Evolutionary conservation across 64 coral and sea anemone species (phyloP).

Genomic region (Montipora cactus): DNA sequence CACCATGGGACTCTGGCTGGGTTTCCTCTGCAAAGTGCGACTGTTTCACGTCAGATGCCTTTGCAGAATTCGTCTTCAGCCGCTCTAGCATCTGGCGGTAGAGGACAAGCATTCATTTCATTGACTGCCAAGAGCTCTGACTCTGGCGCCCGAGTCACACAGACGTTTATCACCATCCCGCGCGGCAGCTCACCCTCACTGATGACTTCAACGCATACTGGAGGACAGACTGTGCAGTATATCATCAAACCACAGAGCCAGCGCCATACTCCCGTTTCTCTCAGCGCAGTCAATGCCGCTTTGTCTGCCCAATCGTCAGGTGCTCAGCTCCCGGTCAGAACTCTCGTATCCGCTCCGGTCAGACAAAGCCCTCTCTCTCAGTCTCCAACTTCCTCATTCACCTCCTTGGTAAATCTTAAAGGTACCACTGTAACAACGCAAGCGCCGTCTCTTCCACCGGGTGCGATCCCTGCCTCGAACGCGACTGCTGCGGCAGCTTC

Average conservation of each 20-base stretch:
- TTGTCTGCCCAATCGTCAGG: background rate
- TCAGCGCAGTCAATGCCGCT: conserved; percentile 38
- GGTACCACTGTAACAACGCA: conserved; percentile 32
- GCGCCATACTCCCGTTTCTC: conserved; percentile 68
- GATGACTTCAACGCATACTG: conserved; percentile 47
- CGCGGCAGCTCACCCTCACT: conserved; percentile 73
- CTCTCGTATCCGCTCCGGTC: conserved; percentile 28
- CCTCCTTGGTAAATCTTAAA: conserved; percentile 64
- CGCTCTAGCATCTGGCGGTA: conserved; percentile 44
- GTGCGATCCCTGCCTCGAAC: background rate
- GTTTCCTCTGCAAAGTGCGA: conserved; percentile 37
- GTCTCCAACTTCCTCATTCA: conserved; percentile 63
- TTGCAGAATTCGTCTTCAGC: conserved; percentile 62
- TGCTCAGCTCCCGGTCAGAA: background rate
- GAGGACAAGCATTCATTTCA: conserved; percentile 79
- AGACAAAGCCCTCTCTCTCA: conserved; percentile 51
- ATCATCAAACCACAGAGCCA: conserved; percentile 94
- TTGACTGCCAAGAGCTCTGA: conserved; percentile 66
- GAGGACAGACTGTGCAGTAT: conserved; percentile 73
- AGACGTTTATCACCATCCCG: conserved; percentile 78
- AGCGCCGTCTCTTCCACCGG: conserved; percentile 13
- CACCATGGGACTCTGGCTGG: conserved; percentile 40
- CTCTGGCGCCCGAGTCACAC: conserved; percentile 55
- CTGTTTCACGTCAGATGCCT: conserved; percentile 64
- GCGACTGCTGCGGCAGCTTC: background rate